Percentiles rank a stretch among this genome's conserved stretches.
Evolutionary conservation across 2,797 vertebrate genomes (phyloP).

Genomic region (Gymnoscopelus microlampas): DNA sequence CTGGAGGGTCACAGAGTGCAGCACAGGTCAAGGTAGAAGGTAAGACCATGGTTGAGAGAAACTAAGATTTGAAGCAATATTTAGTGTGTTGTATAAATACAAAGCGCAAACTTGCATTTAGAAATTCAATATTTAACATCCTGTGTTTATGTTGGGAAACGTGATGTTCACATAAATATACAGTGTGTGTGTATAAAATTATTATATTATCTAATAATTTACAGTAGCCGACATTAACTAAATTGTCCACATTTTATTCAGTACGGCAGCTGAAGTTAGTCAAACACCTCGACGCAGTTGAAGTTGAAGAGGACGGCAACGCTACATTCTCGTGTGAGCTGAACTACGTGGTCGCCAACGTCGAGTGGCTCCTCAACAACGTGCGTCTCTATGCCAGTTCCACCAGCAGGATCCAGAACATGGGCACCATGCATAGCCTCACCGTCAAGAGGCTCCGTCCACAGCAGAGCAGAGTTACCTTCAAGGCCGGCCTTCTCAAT

Average conservation of each 20-base stretch:
- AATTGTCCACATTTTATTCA: conserved; percentile 55
- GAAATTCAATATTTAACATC: background rate
- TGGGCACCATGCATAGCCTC: conserved; percentile 86
- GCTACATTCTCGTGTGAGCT: conserved; percentile 92
- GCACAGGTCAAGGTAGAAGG: conserved; percentile 89
- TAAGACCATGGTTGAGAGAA: conserved; percentile 45
- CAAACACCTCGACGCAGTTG: conserved; percentile 84
- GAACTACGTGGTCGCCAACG: conserved; percentile 88
- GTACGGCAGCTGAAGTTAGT: conserved; percentile 84
- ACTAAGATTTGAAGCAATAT: background rate
- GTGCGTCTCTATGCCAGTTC: conserved; percentile 84
- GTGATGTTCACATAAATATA: background rate
- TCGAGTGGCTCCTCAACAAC: conserved; percentile 93
- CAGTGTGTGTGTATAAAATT: too few relatives aligned
- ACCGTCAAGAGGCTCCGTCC: conserved; percentile 84
- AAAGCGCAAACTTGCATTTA: background rate
- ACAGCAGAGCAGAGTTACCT: conserved; percentile 84
- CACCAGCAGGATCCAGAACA: conserved; percentile 85
- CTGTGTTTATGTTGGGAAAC: background rate
- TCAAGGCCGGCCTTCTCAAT: conserved; percentile 83
- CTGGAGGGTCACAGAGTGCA: conserved; percentile 86
- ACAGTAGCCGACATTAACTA: too few relatives aligned
- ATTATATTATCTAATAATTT: background rate
- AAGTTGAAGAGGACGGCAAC: conserved; percentile 83
- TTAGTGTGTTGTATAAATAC: background rate